A percentile compares a stretch with the other conserved stretches of the same genome.
phyloP scores from a whole-genome alignment of 2,113 vertebrate genomes.

The Callospermophilus lateralis region DNA sequence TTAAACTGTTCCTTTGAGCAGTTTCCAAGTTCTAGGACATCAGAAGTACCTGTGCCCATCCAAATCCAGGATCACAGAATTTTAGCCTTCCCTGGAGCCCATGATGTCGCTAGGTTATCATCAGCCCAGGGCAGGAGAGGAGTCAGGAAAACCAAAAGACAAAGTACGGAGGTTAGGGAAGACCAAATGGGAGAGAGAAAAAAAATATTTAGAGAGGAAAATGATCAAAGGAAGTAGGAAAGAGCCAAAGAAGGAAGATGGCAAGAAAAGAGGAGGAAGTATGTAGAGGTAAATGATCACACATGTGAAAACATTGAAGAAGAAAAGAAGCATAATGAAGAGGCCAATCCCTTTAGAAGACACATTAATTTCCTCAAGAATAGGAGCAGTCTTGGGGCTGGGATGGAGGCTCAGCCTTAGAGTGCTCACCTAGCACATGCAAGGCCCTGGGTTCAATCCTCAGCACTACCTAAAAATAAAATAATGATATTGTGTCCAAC shows the following conservation, averaged over 20 bases:
- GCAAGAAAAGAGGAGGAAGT: background rate
- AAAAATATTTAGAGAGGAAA: background rate
- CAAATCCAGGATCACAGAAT: background rate
- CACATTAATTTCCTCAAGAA: background rate
- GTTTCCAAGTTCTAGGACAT: constrained; percentile 80
- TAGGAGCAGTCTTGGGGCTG: background rate
- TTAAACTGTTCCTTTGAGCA: constrained; percentile 68
- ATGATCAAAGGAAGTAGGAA: background rate
- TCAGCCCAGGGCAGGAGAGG: background rate
- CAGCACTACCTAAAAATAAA: too few species aligned
- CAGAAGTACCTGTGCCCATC: background rate
- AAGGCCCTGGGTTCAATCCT: too few species aligned
- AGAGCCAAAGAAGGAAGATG: background rate
- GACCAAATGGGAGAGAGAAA: background rate
- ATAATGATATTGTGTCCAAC: too few species aligned
- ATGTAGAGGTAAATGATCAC: background rate
- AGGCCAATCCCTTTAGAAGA: background rate
- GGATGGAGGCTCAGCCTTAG: too few species aligned
- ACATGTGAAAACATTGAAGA: background rate
- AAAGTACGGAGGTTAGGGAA: background rate
- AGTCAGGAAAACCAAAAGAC: background rate
- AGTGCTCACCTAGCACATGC: too few species aligned
- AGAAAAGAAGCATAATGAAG: background rate
- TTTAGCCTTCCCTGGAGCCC: background rate
- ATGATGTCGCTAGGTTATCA: background rate